Conservation (phyloP, 2,888 invertebrate genomes). For the Oligia fasciuncula region DNA sequence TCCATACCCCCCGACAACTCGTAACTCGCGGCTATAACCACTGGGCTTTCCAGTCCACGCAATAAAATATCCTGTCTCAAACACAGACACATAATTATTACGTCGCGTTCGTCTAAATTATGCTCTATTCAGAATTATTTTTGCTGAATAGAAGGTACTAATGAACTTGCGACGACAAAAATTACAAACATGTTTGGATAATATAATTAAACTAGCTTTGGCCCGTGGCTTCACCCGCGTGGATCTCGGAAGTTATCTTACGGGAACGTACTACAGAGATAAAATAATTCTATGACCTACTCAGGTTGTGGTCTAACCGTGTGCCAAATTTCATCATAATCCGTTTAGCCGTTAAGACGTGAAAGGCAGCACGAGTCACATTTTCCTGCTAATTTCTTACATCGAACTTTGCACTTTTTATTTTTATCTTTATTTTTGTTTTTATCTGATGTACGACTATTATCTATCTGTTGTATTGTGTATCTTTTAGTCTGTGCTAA, state of each 20-base stretch:
- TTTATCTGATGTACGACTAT: too few relatives aligned
- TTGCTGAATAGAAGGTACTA: constrained; percentile 36
- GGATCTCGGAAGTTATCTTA: neutral
- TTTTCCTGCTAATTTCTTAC: too few relatives aligned
- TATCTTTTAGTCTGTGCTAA: too few relatives aligned
- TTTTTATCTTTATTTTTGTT: too few relatives aligned
- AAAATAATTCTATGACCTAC: neutral
- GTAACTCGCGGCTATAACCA: neutral
- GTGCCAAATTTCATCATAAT: neutral
- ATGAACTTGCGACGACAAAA: constrained; percentile 24
- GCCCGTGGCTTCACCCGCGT: neutral
- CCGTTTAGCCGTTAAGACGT: too few relatives aligned
- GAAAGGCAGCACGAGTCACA: neutral
- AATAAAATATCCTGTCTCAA: constrained; percentile 7
- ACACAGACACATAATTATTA: constrained; percentile 33
- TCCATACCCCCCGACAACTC: neutral
- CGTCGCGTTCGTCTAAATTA: constrained; percentile 34
- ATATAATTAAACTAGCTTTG: constrained; percentile 6
- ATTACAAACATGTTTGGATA: constrained; percentile 26
- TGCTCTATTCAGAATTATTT: constrained; percentile 35
- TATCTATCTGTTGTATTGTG: too few relatives aligned
- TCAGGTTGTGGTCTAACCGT: neutral
- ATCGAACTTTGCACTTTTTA: too few relatives aligned
- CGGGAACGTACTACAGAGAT: neutral
- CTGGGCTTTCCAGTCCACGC: neutral